Evolutionary conservation across 2,113 vertebrate genomes (phyloP).

Genomic region (Etheostoma cragini): DNA sequence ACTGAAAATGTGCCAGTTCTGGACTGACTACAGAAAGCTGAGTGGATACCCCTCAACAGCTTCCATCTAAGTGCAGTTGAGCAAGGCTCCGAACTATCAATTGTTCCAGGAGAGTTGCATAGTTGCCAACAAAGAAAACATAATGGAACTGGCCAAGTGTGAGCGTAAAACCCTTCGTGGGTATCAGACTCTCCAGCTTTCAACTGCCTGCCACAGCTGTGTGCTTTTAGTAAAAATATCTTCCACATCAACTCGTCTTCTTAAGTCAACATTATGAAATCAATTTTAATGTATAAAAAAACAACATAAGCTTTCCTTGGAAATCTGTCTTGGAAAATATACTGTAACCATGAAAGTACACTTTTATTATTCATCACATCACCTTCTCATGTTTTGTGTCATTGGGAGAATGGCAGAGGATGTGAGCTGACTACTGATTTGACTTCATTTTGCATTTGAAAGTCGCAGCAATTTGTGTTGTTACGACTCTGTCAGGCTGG

Average conservation of each 20-base stretch:
- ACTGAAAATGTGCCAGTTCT: slow-evolving; percentile 57
- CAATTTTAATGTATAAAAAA: slow-evolving; percentile 7
- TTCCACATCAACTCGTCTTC: slow-evolving; percentile 7
- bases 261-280: slow-evolving; percentile 44
- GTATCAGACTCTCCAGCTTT: slow-evolving; percentile 41
- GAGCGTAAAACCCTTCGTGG: slow-evolving; percentile 45
- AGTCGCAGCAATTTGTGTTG: slow-evolving; percentile 78
- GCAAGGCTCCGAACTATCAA: slow-evolving; percentile 57
- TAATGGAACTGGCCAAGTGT: slow-evolving; percentile 23
- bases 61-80: slow-evolving; percentile 55
- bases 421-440: slow-evolving; percentile 76
- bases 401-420: slow-evolving; percentile 50
- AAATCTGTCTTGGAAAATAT: slow-evolving; percentile 33
- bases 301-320: slow-evolving; percentile 3
- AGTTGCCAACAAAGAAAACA: slow-evolving; percentile 25
- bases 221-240: slow-evolving; percentile 15
- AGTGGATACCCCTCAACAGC: slow-evolving; percentile 40
- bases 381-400: slow-evolving; percentile 52
- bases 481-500: slow-evolving; percentile 75
- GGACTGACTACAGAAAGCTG: slow-evolving; percentile 50
- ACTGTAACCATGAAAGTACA: slow-evolving; percentile 51
- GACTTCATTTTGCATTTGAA: slow-evolving; percentile 77
- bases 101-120: slow-evolving; percentile 36
- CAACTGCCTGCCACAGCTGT: slow-evolving; percentile 25
- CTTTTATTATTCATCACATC: slow-evolving; percentile 71